Evolutionary conservation across 2,113 vertebrate genomes (phyloP).

Genomic region (Tringa solitaria): DNA sequence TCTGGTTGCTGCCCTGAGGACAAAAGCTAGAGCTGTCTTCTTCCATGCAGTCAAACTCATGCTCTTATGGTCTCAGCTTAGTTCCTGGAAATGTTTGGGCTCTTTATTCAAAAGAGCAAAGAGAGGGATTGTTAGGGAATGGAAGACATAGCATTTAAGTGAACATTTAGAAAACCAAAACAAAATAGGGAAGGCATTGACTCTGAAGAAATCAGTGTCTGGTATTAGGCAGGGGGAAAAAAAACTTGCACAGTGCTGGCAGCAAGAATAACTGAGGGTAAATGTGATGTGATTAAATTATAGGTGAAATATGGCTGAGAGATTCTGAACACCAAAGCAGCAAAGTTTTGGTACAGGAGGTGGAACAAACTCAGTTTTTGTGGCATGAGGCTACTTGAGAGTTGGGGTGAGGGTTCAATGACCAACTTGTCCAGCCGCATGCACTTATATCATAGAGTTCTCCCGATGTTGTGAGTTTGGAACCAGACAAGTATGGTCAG

Average conservation of each 20-base stretch:
- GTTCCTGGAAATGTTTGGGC: neutral
- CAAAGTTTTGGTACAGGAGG: neutral
- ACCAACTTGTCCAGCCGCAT: neutral
- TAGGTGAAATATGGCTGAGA: neutral
- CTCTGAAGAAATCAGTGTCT: neutral
- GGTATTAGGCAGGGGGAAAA: neutral
- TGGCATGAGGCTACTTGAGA: neutral
- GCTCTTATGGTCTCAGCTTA: neutral
- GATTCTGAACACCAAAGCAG: neutral
- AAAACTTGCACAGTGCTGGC: neutral
- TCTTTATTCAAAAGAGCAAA: neutral
- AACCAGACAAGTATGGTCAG: neutral
- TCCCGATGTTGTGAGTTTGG: neutral
- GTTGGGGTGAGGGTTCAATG: neutral
- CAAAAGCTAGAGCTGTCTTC: neutral
- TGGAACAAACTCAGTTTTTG: neutral
- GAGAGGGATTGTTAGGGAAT: neutral
- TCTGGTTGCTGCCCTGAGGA: neutral
- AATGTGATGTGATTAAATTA: rapidly evolving
- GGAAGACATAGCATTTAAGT: neutral
- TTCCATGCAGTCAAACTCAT: neutral
- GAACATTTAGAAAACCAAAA: neutral
- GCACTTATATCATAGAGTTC: neutral
- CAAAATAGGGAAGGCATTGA: neutral
- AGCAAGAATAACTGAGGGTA: neutral